Evolutionary conservation across 2,888 invertebrate genomes (phyloP).

Genomic region (Ernsta delagoae): DNA sequence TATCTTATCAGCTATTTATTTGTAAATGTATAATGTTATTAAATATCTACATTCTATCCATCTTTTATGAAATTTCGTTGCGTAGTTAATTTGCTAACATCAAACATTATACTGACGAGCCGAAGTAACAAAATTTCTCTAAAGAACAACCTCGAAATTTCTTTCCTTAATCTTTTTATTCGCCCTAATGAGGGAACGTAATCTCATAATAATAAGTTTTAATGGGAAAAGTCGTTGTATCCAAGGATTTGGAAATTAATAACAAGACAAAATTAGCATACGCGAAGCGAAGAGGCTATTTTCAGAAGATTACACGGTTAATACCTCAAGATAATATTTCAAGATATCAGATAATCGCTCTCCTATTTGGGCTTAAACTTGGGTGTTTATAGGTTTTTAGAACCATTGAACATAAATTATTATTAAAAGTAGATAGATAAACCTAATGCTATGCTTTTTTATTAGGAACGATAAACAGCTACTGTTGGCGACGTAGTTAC

Average conservation of each 20-base stretch:
- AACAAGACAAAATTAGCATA: slow-evolving; percentile 4
- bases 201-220: slow-evolving; percentile 22
- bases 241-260: slow-evolving; percentile 10
- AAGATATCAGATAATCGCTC: no score
- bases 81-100: not conserved
- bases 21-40: no score
- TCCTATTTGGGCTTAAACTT: no score
- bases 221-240: slow-evolving; percentile 16
- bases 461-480: no score
- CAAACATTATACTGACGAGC: not conserved
- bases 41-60: no score
- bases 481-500: no score
- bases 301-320: not conserved
- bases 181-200: slow-evolving; percentile 1
- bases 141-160: not conserved
- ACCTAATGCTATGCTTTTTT: no score
- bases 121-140: not conserved
- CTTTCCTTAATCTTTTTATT: slow-evolving; percentile 10
- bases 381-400: no score
- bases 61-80: not conserved
- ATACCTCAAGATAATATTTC: no score
- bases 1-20: no score
- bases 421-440: no score
- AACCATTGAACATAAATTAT: no score
- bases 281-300: not conserved